Evolutionary conservation across 2,113 vertebrate species (phyloP), one percentile per base, ranked within the genome.

Genomic region (Xyrauchen texanus): DNA sequence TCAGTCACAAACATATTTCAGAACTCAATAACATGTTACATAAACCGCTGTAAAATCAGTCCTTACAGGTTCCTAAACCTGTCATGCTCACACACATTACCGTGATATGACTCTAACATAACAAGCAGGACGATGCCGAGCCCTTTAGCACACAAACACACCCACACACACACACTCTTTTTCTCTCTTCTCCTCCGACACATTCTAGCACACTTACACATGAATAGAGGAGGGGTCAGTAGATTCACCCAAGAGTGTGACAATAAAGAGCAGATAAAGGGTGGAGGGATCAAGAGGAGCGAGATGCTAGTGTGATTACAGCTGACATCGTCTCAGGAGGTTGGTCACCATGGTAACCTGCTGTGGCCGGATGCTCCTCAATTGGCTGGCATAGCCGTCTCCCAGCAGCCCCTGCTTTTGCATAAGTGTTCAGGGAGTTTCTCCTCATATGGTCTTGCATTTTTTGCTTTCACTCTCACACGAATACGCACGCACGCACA

Each of bases 371-470:
- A 88, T 86, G 84, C 85, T 81, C 63, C 84, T 86, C 88, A 87
- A 91, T 91, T 91, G 88, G 90, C 81, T 86, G 78, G 84, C 45
- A 49, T 86, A 84, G 71, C 85, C 10, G 68, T 89, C 83, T 90
- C 85, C 86, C 88, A 83, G 86, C 80, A 88, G 87, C 82, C 84
- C n/a, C 4, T 82, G 85, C 83, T 84, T 80, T 84, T 81, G 76
- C 77, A 87, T 92, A 88, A 88, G 86, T 85, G 91, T 91, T 89
- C 90, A 81, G 72, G 47, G 84, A 89, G 83, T 89, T 88, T 89
- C 71, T 83, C 82, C 76, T 84, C 83, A 84, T 85, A 86, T 88
- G 85, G 80, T 60, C 67, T 78, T 61, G 78, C 71, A 65, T 67
- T 65, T 66, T 75, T 80, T 74, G 67, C 69, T n/a, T n/a, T n/a